Evolutionary conservation across 2,113 vertebrate genomes (phyloP), one percentile per base, ranked within the genome.

Genomic region (Xiphias gladius): DNA sequence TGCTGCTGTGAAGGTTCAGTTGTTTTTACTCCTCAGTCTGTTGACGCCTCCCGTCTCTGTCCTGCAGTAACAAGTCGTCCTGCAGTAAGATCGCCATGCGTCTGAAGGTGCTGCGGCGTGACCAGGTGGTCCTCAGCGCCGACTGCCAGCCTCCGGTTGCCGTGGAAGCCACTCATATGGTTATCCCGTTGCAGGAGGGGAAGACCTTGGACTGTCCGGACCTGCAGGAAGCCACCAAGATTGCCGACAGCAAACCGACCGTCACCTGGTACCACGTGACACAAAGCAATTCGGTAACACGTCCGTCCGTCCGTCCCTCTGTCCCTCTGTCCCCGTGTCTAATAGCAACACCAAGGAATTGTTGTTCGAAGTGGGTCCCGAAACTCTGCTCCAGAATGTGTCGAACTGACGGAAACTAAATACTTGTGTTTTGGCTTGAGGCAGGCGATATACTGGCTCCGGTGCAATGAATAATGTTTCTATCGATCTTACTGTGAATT

Each of bases 51-150:
- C 1, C 2, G 2, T 57, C 30, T 76, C 46, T 71, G 20, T 10
- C 52, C 37, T 12, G 1, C 87, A 99, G 98, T 22, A 99, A 99
- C 71, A 95, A 94, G 62, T 96, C 97, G 0, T 97, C 96, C 35
- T 98, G 97, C 92, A 96, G 94, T 67, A 97, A 96, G 94, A 96
- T 96, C 17, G 91, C 96, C 0, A 96, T 98, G 87, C 94, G 94
- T 0, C 90, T 99, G 79, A 95, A 94, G 59, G 97, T 99, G 52
- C 52, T 97, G 74, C 91, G 85, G 0, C 96, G 2, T 0, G 57
- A 79, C 1, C 12, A 87, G 13, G 59, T 6, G 93, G 62, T 89
- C 90, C 67, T 24, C 6, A 10, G 5, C 68, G 0, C n/a, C 2
- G 55, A 7, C 46, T 97, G 96, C 76, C 91, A 93, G 16, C 85